A percentile compares a stretch with the other conserved stretches of the same genome.
These are phyloP conservation scores for Raphicerus campestris DNA, from an alignment of 2,113 vertebrate species.

Conservation along the genomic window DNA sequence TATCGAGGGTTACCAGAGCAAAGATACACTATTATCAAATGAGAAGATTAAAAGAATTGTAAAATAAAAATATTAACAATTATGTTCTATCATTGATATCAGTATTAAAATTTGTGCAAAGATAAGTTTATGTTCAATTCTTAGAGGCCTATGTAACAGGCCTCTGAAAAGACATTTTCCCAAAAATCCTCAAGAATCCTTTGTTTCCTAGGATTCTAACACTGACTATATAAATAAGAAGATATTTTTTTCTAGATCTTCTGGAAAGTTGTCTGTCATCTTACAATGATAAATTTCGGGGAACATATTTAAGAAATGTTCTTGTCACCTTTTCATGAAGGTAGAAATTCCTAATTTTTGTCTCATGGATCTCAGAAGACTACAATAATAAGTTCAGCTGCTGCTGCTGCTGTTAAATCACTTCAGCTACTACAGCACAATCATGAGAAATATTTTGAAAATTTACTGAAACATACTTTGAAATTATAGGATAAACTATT, in stretches of 20 bases:
- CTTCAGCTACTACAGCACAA: neutral
- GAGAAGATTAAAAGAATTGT: neutral
- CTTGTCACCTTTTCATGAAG: neutral
- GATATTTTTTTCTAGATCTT: neutral
- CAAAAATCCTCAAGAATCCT: neutral
- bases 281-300: neutral
- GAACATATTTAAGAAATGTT: neutral
- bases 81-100: neutral
- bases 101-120: neutral
- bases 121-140: neutral
- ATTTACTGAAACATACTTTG: conserved; percentile 6
- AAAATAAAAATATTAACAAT: neutral
- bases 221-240: neutral
- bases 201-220: neutral
- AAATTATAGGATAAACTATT: neutral
- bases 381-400: neutral
- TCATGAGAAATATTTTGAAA: neutral
- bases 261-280: neutral
- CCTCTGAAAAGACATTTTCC: neutral
- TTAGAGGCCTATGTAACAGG: neutral
- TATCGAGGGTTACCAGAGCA: neutral
- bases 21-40: neutral
- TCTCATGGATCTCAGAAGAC: neutral
- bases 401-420: neutral
- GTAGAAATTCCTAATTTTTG: conserved; percentile 12